These are phyloP conservation scores for Atlantisia rogersi DNA, from an alignment of 2,113 vertebrate genomes.

Conservation along the genomic window DNA sequence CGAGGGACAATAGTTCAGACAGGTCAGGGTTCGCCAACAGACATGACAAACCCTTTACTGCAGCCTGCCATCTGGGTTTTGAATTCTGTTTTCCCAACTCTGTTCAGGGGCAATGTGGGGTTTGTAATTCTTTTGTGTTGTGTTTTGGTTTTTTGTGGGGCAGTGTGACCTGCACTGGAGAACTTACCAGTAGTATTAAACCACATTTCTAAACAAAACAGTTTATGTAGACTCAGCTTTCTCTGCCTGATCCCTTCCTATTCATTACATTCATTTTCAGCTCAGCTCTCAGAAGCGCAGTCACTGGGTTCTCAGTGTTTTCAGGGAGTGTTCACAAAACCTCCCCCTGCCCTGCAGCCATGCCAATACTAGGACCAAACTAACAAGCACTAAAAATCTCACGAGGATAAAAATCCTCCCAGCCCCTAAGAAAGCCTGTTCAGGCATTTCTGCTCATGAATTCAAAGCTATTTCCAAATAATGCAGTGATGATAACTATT, in stretches of 20 bases:
- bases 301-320: neutral
- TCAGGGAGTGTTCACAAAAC: neutral
- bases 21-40: neutral
- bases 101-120: neutral
- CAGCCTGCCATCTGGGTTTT: neutral
- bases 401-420: neutral
- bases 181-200: slow-evolving; percentile 1
- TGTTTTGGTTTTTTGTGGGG: neutral
- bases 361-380: neutral
- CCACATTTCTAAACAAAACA: neutral
- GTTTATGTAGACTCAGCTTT: slow-evolving; percentile 35
- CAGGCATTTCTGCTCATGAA: neutral
- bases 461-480: neutral
- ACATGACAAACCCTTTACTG: neutral
- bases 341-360: neutral
- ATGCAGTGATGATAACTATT: neutral
- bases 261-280: neutral
- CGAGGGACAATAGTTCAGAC: neutral
- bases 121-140: neutral
- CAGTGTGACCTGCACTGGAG: neutral
- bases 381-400: neutral
- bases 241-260: neutral
- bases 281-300: neutral
- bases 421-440: neutral
- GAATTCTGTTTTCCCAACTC: neutral